A percentile compares a stretch with the other conserved stretches of the same genome.
These are phyloP conservation scores for Rhogogaster chlorosoma DNA, from an alignment of 2,888 invertebrate species.

Conservation along the genomic window DNA sequence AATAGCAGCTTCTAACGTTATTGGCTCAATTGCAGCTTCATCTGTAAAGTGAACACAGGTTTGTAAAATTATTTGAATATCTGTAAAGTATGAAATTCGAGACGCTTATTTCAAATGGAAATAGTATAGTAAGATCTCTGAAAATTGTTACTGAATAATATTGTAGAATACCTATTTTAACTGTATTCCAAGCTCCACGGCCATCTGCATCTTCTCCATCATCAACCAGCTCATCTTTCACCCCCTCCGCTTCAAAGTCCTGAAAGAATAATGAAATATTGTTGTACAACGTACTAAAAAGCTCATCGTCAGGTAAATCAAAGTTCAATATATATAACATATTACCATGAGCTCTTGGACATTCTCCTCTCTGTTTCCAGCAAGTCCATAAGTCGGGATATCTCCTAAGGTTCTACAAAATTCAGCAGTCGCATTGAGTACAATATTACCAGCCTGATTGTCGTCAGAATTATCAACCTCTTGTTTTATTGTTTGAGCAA, in stretches of 20 bases:
- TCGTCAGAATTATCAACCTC: conserved; percentile 65
- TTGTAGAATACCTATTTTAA: conserved; percentile 81
- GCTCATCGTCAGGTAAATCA: background rate
- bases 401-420: conserved; percentile 98
- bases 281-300: background rate
- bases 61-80: background rate
- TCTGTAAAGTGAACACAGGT: conserved; percentile 63
- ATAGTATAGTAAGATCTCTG: conserved; percentile 34
- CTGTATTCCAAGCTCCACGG: conserved; percentile 90
- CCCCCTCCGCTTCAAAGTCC: conserved; percentile 77
- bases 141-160: conserved; percentile 16
- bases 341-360: conserved; percentile 84
- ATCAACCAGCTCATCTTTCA: conserved; percentile 70
- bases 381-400: conserved; percentile 95
- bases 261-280: conserved; percentile 60
- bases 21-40: conserved; percentile 77
- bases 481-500: conserved; percentile 81
- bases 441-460: conserved; percentile 81
- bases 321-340: background rate
- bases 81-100: background rate
- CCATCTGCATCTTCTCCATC: conserved; percentile 80
- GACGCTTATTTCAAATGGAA: conserved; percentile 43
- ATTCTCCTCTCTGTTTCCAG: conserved; percentile 93
- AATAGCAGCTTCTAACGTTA: conserved; percentile 83
- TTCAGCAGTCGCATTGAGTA: conserved; percentile 96